Base-by-base conservation (phyloP, 2,888 invertebrate genomes). In the Xestia ashworthii region DNA sequence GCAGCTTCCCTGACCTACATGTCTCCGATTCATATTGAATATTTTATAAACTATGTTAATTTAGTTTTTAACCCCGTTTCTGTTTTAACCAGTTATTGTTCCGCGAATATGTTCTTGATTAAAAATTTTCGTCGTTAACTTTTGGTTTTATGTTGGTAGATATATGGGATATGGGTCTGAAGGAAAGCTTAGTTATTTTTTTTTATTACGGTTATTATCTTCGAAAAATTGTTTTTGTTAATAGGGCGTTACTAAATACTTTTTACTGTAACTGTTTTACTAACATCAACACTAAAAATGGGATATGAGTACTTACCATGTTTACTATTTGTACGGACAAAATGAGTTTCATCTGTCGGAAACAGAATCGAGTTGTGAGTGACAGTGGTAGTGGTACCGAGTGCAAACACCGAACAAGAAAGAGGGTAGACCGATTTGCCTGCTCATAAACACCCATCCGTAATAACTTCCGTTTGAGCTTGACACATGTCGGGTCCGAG, bases 1-100 rank as follows among this genome's bases (percentile, higher is more conserved):
- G 89, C 87, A 90, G 77, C 87, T 87, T 85, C 90, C 86, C 80
- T 89, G 90, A 89, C 90, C 90, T 77, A 89, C 74, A 87, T 89
- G 76, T 85, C 79, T 83, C 78, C 78, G 79, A 82, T 60, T 79
- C 86, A 86, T 87, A 85, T 88, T 89, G 87, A 87, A 87, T 79
- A 84, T 86, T 83, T 82, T 79, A 86, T 79, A 86, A 84, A 85
- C 80, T 80, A 86, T 85, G 84, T 88, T 88, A 84, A 87, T 89
- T 83, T 62, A 60, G 82, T 80, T 82, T 84, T 81, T 86, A 85
- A 85, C 84, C 84, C 78, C 80, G 71, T 86, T 89, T 79, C 74
- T 71, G 44, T 50, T 71, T 82, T 74, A 72, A 84, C 81, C 78
- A 82, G 66, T 85, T 83, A 78, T 89, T 81, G 78, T 86, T 81